phyloP scores from a whole-genome alignment of 2,888 invertebrate species.

The Dasysyrphus albostriatus region DNA sequence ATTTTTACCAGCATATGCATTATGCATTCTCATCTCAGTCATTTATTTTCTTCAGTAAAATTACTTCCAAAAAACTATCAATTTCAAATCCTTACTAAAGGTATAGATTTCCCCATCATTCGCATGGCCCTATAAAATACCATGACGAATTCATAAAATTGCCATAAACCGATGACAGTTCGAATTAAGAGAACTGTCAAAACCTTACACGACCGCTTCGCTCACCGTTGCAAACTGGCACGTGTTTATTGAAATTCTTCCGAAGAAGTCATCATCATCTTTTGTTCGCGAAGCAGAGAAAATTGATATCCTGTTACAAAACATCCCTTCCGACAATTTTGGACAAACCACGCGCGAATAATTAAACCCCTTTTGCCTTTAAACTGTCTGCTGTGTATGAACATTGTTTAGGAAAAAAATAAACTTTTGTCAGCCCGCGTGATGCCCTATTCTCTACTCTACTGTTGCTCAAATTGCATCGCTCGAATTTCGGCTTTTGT shows the following conservation, averaged over 20 bases:
- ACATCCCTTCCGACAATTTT: slow-evolving; percentile 35
- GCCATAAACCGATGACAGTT: slow-evolving; percentile 58
- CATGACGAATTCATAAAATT: slow-evolving; percentile 15
- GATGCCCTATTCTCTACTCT: neutral
- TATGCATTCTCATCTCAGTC: too few species aligned
- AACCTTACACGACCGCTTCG: slow-evolving; percentile 40
- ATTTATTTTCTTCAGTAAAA: neutral
- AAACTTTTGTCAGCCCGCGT: slow-evolving; percentile 8
- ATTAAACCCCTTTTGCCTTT: slow-evolving; percentile 52
- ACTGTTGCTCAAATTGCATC: slow-evolving; percentile 65
- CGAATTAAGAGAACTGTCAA: slow-evolving; percentile 55
- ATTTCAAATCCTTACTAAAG: neutral
- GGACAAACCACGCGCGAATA: slow-evolving; percentile 47
- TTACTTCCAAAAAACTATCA: neutral
- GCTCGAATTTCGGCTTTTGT: slow-evolving; percentile 56
- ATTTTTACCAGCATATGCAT: too few species aligned
- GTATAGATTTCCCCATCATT: neutral
- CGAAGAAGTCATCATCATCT: slow-evolving; percentile 46
- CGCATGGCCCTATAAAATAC: neutral
- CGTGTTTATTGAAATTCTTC: slow-evolving; percentile 64
- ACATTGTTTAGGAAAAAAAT: slow-evolving; percentile 35
- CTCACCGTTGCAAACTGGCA: slow-evolving; percentile 40
- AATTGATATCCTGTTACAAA: slow-evolving; percentile 61
- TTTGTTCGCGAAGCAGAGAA: slow-evolving; percentile 19
- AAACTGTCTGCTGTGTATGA: slow-evolving; percentile 19